Conservation (phyloP, 2,113 vertebrate genomes). For the Chroicocephalus ridibundus region DNA sequence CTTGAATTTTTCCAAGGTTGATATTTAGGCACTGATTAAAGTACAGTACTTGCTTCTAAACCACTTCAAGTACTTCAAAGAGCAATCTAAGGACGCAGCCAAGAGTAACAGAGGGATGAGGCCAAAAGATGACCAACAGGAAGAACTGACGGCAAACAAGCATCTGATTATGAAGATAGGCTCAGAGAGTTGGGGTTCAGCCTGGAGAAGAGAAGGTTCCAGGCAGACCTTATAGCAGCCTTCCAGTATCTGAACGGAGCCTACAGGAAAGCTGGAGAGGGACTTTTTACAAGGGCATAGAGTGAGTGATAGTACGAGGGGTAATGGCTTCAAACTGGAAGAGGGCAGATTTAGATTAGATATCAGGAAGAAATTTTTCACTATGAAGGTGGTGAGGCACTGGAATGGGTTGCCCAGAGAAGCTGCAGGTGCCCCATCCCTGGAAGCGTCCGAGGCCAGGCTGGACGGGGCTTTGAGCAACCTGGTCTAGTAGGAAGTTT, state of each 20-base stretch:
- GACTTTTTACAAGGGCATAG: neutral
- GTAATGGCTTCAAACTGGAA: neutral
- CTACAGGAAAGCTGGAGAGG: neutral
- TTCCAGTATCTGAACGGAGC: neutral
- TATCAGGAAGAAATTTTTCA: neutral
- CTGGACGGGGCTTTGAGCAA: too few species aligned
- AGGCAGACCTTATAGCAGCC: neutral
- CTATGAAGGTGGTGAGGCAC: neutral
- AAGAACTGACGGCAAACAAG: neutral
- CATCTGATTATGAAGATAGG: neutral
- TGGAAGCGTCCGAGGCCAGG: too few species aligned
- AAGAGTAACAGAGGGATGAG: neutral
- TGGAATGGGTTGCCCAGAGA: too few species aligned
- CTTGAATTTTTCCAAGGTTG: neutral
- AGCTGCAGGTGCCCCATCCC: too few species aligned
- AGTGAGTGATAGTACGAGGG: neutral
- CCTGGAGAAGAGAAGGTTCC: neutral
- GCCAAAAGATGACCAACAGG: neutral
- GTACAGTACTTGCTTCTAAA: neutral
- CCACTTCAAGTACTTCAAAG: neutral
- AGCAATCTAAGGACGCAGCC: neutral
- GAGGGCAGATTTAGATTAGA: neutral
- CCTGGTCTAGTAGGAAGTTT: too few species aligned
- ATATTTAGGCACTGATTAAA: neutral
- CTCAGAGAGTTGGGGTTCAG: neutral